Evolutionary conservation across 2,797 vertebrate genomes (phyloP).

Genomic region (Podarcis siculus): DNA sequence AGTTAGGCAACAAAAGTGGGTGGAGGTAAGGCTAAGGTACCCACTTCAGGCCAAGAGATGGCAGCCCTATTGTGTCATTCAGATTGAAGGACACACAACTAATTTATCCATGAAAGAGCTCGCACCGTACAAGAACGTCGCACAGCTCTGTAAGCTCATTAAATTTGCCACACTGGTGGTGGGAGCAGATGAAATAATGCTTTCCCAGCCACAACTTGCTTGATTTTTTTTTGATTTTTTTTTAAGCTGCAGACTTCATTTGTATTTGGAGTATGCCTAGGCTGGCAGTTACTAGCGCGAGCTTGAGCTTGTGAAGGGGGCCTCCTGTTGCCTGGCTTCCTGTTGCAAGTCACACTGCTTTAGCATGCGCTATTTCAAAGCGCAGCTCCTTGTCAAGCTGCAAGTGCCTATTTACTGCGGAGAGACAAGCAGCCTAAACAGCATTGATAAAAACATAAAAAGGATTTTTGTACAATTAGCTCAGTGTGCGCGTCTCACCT

Average conservation of each 20-base stretch:
- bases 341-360: not conserved
- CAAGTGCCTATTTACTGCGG: constrained; percentile 10
- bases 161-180: not conserved
- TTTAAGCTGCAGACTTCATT: constrained; percentile 1
- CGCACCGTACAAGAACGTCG: not conserved
- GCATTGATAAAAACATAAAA: constrained; percentile 14
- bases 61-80: not conserved
- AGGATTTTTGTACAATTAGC: constrained; percentile 14
- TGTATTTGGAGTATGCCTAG: constrained; percentile 6
- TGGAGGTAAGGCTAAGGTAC: not conserved
- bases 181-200: not conserved
- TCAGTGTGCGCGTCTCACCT: not conserved
- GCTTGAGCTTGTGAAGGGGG: constrained; percentile 13
- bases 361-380: constrained; percentile 10
- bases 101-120: not conserved
- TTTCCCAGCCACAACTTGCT: constrained; percentile 5
- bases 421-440: constrained; percentile 12
- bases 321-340: not conserved
- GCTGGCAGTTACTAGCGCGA: constrained; percentile 7
- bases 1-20: no score
- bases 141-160: constrained; percentile 8
- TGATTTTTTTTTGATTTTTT: not conserved
- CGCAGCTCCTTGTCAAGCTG: not conserved
- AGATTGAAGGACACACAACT: not conserved
- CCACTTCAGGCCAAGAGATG: not conserved